phyloP scores from a whole-genome alignment of 1,140 invertebrate species.

The Sitobion miscanthi region DNA sequence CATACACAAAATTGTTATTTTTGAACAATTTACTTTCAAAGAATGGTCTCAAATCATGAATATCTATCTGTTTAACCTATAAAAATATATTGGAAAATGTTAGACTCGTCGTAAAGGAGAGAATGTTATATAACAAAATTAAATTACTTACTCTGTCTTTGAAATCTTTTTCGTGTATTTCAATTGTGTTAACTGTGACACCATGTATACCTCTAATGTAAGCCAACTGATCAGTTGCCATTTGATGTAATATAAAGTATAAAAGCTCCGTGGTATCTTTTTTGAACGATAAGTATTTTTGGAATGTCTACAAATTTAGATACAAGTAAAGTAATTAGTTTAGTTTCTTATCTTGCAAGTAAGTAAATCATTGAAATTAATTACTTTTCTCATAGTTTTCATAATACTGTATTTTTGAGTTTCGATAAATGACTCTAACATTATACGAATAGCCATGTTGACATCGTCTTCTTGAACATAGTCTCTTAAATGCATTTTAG shows the following conservation, averaged over 20 bases:
- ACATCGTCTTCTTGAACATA: constrained; percentile 96
- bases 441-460: constrained; percentile 95
- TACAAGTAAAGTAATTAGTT: not conserved
- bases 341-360: not conserved
- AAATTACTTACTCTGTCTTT: constrained; percentile 74
- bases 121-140: not conserved
- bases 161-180: constrained; percentile 91
- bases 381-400: constrained; percentile 91
- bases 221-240: constrained; percentile 88
- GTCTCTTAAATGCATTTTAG: constrained; percentile 91
- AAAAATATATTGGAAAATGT: constrained; percentile 61
- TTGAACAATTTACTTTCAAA: constrained; percentile 92
- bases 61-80: constrained; percentile 90
- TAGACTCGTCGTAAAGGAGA: not conserved
- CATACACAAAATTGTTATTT: constrained; percentile 88
- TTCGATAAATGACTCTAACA: constrained; percentile 97
- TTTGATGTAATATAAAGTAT: constrained; percentile 92
- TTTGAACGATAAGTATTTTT: constrained; percentile 90
- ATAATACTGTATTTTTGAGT: constrained; percentile 99
- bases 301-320: constrained; percentile 76
- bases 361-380: constrained; percentile 46
- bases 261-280: constrained; percentile 96
- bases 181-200: constrained; percentile 75
- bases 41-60: constrained; percentile 87
- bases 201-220: constrained; percentile 85